A percentile compares a stretch with the other conserved stretches of the same genome.
Evolutionary conservation across 2,888 invertebrate genomes (phyloP).

Genomic region (Schizaphis graminum): DNA sequence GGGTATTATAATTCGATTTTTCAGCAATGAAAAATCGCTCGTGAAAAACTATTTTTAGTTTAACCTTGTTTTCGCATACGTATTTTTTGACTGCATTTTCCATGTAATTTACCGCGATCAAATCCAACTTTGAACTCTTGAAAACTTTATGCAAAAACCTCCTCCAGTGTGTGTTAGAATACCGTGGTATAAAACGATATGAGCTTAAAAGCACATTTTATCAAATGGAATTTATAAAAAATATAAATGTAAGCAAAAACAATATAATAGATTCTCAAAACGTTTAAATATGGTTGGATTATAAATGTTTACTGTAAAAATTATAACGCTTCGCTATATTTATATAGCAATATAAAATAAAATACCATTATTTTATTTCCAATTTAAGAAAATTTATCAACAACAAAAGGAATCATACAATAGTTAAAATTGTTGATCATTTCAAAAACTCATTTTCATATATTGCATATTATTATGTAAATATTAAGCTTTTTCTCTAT

Average conservation of each 20-base stretch:
- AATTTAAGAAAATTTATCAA: neutral
- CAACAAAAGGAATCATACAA: neutral
- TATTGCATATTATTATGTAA: neutral
- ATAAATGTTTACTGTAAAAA: neutral
- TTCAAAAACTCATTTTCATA: neutral
- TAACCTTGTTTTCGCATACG: neutral
- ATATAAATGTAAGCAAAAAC: neutral
- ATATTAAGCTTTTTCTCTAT: neutral
- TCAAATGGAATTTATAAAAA: neutral
- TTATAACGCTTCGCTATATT: neutral
- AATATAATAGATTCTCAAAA: neutral
- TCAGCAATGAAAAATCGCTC: conserved; percentile 27
- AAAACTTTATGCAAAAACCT: neutral
- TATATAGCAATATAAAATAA: no score
- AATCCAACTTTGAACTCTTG: conserved; percentile 26
- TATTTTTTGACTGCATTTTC: neutral
- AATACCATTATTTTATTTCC: neutral
- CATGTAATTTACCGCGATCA: neutral
- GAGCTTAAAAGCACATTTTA: neutral
- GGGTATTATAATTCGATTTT: conserved; percentile 11
- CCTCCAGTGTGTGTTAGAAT: neutral
- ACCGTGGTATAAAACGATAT: neutral
- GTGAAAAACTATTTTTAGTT: neutral
- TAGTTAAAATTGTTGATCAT: neutral
- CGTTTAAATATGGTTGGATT: neutral